These are phyloP conservation scores for Muscina levida DNA, from an alignment of 2,888 invertebrate genomes.

Conservation along the genomic window DNA sequence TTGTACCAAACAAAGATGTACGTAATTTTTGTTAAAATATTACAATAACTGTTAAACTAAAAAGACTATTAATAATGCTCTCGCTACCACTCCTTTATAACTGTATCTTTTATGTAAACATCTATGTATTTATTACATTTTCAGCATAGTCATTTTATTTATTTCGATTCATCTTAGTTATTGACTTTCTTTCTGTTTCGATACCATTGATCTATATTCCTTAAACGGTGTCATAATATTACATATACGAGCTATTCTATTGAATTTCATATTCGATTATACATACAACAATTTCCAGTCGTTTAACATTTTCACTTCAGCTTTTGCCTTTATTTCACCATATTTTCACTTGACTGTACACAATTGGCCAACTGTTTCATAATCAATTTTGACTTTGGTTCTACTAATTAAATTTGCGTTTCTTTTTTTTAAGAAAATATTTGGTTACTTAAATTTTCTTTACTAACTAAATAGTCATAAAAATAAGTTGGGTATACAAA, in stretches of 20 bases:
- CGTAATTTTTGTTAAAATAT: too few species aligned
- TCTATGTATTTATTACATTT: not conserved
- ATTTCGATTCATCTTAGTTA: too few species aligned
- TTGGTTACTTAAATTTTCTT: not conserved
- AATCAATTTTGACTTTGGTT: too few species aligned
- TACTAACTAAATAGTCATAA: constrained; percentile 10
- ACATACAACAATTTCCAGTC: too few species aligned
- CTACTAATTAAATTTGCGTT: not conserved
- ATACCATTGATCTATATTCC: too few species aligned
- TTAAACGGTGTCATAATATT: too few species aligned
- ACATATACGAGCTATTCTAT: too few species aligned
- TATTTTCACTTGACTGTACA: constrained; percentile 28
- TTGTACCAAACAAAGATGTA: too few species aligned
- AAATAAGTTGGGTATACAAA: constrained; percentile 29
- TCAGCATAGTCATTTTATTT: not conserved
- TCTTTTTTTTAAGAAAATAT: constrained; percentile 23
- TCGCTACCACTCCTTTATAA: too few species aligned
- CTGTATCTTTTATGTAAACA: not conserved
- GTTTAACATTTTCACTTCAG: not conserved
- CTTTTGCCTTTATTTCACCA: constrained; percentile 17
- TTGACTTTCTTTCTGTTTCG: not conserved
- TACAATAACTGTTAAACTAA: too few species aligned
- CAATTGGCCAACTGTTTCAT: not conserved
- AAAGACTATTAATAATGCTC: too few species aligned
- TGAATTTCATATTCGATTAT: too few species aligned